A percentile compares a stretch with the other conserved stretches of the same genome.
phyloP scores from a whole-genome alignment of 35 echinoderm and acorn worm genomes.

The Apostichopus californicus region DNA sequence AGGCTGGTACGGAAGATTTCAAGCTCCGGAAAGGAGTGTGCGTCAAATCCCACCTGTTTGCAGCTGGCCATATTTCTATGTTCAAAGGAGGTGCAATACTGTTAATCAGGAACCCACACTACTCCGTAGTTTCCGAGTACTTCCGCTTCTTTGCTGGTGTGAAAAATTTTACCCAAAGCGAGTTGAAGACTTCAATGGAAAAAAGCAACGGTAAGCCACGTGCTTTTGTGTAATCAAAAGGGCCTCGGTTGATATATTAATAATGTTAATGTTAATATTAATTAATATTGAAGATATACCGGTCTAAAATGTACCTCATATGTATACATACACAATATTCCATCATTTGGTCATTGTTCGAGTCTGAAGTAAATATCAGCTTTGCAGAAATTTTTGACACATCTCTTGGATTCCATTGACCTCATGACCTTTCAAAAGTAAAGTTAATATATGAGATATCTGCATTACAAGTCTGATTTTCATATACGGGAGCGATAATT shows the following conservation, averaged over 20 bases:
- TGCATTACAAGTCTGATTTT: no score
- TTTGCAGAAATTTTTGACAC: no score
- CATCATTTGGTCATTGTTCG: background rate
- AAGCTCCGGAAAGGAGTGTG: background rate
- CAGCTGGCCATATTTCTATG: background rate
- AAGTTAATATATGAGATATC: no score
- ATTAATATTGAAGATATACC: background rate
- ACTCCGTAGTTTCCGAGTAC: constrained; percentile 16
- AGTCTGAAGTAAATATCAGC: background rate
- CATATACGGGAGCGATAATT: no score
- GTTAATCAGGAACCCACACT: background rate
- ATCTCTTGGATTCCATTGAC: no score
- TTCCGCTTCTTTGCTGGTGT: background rate
- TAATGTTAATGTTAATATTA: background rate
- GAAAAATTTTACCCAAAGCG: background rate
- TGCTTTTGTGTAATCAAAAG: background rate
- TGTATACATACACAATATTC: background rate
- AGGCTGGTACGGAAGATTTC: background rate
- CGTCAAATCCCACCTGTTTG: background rate
- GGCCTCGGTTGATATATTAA: background rate
- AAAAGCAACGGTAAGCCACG: background rate
- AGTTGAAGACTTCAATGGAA: background rate
- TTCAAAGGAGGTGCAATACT: background rate
- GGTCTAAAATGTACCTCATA: background rate
- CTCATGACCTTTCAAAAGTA: no score